Evolutionary conservation across 2,113 vertebrate species (phyloP).

Genomic region (Varanus komodoensis): DNA sequence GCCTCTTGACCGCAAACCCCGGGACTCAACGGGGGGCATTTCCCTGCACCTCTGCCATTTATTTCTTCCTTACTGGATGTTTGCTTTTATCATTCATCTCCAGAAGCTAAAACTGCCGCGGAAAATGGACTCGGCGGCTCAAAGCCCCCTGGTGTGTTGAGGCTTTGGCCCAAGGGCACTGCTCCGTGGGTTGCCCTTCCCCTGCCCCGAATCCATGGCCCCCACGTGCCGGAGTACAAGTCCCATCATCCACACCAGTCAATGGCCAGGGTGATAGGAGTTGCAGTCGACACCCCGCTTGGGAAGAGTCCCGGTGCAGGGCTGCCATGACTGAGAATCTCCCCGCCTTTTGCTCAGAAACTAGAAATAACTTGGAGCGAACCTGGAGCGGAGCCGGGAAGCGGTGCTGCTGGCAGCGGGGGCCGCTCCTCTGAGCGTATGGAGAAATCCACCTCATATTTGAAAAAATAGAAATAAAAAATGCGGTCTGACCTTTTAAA

Average conservation of each 20-base stretch:
- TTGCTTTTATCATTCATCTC: neutral
- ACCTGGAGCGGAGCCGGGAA: neutral
- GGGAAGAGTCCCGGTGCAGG: neutral
- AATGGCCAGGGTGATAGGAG: too few species aligned
- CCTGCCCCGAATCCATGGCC: too few species aligned
- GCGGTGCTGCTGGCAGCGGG: neutral
- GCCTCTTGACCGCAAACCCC: neutral
- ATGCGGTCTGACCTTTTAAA: conserved; percentile 18
- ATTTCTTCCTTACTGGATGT: neutral
- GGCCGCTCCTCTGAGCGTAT: neutral
- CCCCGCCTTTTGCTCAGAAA: neutral
- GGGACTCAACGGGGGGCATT: neutral
- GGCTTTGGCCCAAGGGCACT: neutral
- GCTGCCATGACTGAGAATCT: neutral
- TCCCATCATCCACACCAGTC: neutral
- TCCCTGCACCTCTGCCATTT: neutral
- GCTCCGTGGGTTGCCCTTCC: neutral
- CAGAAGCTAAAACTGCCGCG: neutral
- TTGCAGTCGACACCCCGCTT: too few species aligned
- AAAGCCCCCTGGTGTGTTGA: too few species aligned
- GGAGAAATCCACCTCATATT: neutral
- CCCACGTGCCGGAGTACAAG: neutral
- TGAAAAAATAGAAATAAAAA: neutral
- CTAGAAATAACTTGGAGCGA: neutral
- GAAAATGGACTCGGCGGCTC: neutral